These are phyloP conservation scores for Drosophila bunnanda DNA, from an alignment of 2,888 invertebrate genomes.

Conservation along the genomic window DNA sequence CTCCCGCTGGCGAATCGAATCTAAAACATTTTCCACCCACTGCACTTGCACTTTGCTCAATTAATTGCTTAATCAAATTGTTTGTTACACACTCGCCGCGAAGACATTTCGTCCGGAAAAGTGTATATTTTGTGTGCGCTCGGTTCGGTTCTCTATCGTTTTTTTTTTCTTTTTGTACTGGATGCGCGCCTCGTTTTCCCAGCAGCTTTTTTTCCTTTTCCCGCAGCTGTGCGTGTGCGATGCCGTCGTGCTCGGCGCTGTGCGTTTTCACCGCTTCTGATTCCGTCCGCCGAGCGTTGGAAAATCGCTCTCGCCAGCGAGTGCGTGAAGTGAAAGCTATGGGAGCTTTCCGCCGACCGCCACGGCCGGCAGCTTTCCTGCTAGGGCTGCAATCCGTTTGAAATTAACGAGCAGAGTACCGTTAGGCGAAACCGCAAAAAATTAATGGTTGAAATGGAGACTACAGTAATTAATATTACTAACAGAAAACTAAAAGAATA, in stretches of 20 bases:
- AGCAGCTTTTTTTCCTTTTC: conserved; percentile 62
- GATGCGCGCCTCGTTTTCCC: conserved; percentile 48
- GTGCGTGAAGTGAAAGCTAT: conserved; percentile 56
- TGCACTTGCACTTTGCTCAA: conserved; percentile 80
- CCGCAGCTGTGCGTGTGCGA: conserved; percentile 66
- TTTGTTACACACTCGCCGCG: conserved; percentile 62
- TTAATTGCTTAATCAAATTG: conserved; percentile 77
- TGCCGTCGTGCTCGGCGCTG: conserved; percentile 66
- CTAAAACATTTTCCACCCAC: conserved; percentile 76
- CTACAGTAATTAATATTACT: too few relatives aligned
- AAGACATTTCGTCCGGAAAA: conserved; percentile 65
- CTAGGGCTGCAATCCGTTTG: conserved; percentile 61
- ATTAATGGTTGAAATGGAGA: not conserved
- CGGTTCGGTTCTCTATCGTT: conserved; percentile 30
- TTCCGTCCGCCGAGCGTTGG: conserved; percentile 60
- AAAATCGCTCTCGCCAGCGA: conserved; percentile 62
- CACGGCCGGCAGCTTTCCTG: conserved; percentile 16
- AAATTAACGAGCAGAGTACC: conserved; percentile 16
- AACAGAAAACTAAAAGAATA: too few relatives aligned
- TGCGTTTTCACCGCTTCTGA: conserved; percentile 70
- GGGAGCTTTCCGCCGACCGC: conserved; percentile 37
- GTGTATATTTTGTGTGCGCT: conserved; percentile 44
- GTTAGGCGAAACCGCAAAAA: conserved; percentile 2
- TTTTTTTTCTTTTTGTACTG: conserved; percentile 18
- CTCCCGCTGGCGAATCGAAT: conserved; percentile 45